phyloP scores from a whole-genome alignment of 1,140 invertebrate species.

The Zeugodacus cucurbitae region DNA sequence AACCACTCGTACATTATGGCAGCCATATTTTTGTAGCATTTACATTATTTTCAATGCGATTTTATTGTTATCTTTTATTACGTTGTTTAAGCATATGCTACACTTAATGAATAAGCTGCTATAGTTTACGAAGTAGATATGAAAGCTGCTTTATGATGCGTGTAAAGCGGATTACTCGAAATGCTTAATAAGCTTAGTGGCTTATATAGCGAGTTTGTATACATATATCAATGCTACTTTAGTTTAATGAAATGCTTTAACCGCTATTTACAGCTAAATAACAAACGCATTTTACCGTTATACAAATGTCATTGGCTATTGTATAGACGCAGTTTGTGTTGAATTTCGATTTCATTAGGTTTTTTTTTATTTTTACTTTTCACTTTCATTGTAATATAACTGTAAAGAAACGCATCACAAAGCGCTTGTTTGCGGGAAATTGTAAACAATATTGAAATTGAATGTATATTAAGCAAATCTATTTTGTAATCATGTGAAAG shows the following conservation, averaged over 20 bases:
- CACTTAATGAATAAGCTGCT: not conserved
- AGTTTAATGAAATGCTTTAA: not conserved
- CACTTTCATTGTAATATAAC: not conserved
- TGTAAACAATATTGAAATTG: not conserved
- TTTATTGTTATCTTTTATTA: not conserved
- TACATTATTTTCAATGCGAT: not conserved
- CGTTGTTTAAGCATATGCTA: not conserved
- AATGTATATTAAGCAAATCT: too few relatives aligned
- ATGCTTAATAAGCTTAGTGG: not conserved
- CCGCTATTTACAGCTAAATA: not conserved
- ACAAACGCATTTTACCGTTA: not conserved
- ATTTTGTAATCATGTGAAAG: not conserved
- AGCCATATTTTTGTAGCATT: not conserved
- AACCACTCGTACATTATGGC: not conserved
- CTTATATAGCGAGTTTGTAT: not conserved
- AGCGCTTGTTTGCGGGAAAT: not conserved
- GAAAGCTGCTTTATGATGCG: not conserved
- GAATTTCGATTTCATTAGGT: not conserved
- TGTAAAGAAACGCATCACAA: not conserved
- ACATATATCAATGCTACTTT: not conserved
- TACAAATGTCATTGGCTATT: not conserved
- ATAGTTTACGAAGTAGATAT: not conserved
- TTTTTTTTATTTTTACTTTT: too few relatives aligned
- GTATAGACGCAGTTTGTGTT: not conserved
- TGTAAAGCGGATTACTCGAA: not conserved